phyloP scores from a whole-genome alignment of 2,113 vertebrate species.

The Percopsis transmontana region DNA sequence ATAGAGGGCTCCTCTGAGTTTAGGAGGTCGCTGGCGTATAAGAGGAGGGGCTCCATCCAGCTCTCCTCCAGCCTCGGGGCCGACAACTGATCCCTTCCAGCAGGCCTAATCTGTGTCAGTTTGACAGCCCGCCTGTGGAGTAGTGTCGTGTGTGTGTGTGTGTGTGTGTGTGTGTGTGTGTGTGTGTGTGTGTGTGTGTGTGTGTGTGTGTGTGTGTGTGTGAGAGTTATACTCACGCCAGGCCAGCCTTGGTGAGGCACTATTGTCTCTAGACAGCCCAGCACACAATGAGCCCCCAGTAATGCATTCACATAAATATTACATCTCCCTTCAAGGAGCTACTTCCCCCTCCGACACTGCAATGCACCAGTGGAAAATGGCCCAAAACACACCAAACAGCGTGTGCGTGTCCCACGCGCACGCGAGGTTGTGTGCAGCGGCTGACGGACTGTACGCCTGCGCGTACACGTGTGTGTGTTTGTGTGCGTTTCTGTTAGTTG shows the following conservation, averaged over 20 bases:
- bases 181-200: slow-evolving; percentile 1
- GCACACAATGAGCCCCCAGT: slow-evolving; percentile 46
- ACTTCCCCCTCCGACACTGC: slow-evolving; percentile 36
- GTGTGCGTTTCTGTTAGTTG: no score
- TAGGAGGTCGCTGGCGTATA: slow-evolving; percentile 12
- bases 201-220: not conserved
- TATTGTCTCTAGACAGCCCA: slow-evolving; percentile 39
- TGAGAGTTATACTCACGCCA: not conserved
- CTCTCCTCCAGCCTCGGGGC: not conserved
- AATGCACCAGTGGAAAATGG: slow-evolving; percentile 40
- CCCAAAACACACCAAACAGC: slow-evolving; percentile 11
- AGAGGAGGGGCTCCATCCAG: not conserved
- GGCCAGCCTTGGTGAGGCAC: slow-evolving; percentile 39
- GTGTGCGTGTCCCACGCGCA: slow-evolving; percentile 1
- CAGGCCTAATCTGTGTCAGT: slow-evolving; percentile 35
- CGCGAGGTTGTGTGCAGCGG: not conserved
- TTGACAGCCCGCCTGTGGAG: slow-evolving; percentile 5
- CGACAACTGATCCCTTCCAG: slow-evolving; percentile 16
- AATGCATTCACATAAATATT: slow-evolving; percentile 64
- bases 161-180: not conserved
- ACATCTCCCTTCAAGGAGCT: slow-evolving; percentile 41
- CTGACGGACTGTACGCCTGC: slow-evolving; percentile 2
- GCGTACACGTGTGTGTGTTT: not conserved
- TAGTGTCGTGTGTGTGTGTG: not conserved
- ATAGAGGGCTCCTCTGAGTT: slow-evolving; percentile 16